A percentile compares a stretch with the other conserved stretches of the same genome.
Evolutionary conservation across 2,113 vertebrate genomes (phyloP).

Genomic region (Narcine bancroftii): DNA sequence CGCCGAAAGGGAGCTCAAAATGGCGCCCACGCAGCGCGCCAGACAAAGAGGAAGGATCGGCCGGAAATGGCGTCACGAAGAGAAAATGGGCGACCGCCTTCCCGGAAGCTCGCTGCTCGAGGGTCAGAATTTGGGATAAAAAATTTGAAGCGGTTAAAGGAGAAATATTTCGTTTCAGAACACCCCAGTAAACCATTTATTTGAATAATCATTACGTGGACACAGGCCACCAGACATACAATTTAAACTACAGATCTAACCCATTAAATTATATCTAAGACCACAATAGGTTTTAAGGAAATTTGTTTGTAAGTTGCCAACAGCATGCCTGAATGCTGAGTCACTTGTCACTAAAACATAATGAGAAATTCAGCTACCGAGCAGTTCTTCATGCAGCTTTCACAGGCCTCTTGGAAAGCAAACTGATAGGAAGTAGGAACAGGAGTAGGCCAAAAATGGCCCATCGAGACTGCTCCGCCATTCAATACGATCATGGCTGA

Average conservation of each 20-base stretch:
- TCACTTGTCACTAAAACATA: not conserved
- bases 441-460: too few species aligned
- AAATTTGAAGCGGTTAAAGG: not conserved
- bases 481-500: too few species aligned
- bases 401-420: not conserved
- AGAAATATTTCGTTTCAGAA: too few species aligned
- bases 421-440: too few species aligned
- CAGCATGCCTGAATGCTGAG: not conserved
- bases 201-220: too few species aligned
- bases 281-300: too few species aligned
- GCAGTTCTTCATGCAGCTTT: not conserved
- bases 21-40: not conserved
- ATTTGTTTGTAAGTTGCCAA: not conserved
- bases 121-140: too few species aligned
- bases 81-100: not conserved
- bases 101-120: not conserved
- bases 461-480: too few species aligned
- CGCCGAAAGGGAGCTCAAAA: not conserved
- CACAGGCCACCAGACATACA: too few species aligned
- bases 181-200: too few species aligned
- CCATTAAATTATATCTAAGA: too few species aligned
- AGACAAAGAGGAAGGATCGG: not conserved
- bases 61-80: not conserved
- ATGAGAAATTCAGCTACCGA: not conserved
- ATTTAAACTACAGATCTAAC: too few species aligned